Evolutionary conservation across 2,113 vertebrate species (phyloP).

Genomic region (Phrynosoma platyrhinos): DNA sequence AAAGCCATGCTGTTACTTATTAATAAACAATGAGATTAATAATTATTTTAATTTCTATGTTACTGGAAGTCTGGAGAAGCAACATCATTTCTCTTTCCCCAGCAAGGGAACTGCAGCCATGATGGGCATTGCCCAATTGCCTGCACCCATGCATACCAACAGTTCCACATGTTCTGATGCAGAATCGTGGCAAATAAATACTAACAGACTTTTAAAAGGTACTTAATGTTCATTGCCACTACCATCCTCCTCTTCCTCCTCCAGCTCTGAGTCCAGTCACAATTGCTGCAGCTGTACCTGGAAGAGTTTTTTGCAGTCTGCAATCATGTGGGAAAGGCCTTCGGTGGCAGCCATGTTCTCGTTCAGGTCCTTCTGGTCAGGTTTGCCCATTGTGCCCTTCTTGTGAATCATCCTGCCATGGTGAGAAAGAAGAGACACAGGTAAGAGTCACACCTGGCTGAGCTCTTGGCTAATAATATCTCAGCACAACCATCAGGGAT

Average conservation of each 20-base stretch:
- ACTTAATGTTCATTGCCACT: too few species aligned
- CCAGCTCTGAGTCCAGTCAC: rapidly evolving
- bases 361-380: slow-evolving; percentile 84
- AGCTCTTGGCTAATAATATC: rapidly evolving
- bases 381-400: slow-evolving; percentile 77
- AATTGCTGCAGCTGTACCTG: slow-evolving; percentile 71
- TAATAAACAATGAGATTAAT: too few species aligned
- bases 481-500: background rate
- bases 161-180: too few species aligned
- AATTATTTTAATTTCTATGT: too few species aligned
- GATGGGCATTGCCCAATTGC: too few species aligned
- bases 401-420: slow-evolving; percentile 77
- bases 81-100: too few species aligned
- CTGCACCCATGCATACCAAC: too few species aligned
- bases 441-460: background rate
- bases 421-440: rapidly evolving
- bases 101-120: background rate
- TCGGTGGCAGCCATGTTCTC: slow-evolving; percentile 89
- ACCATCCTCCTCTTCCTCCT: too few species aligned
- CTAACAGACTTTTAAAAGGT: too few species aligned
- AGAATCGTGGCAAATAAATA: too few species aligned
- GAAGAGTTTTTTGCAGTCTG: slow-evolving; percentile 90
- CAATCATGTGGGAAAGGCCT: slow-evolving; percentile 88
- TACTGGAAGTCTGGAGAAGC: too few species aligned
- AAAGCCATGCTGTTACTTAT: too few species aligned